Percentiles rank a stretch among this genome's conserved stretches.
These are phyloP conservation scores for Alloplasta piceator DNA, from an alignment of 2,888 invertebrate species.

Conservation along the genomic window DNA sequence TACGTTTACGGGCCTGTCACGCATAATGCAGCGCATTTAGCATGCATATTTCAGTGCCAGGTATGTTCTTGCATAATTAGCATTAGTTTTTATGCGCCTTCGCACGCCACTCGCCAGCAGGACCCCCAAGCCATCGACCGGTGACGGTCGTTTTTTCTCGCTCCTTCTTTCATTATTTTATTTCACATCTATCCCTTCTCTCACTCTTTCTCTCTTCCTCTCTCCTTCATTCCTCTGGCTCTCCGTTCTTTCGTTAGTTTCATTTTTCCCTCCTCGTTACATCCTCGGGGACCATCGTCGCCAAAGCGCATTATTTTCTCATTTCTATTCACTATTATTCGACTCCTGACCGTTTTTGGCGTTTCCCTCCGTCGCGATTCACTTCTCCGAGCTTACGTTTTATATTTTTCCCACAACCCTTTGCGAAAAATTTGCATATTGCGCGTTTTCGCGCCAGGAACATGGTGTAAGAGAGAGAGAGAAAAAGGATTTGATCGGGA, in stretches of 20 bases:
- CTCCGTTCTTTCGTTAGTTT: conserved; percentile 36
- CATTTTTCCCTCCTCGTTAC: conserved; percentile 52
- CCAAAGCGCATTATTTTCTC: conserved; percentile 55
- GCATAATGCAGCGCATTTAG: conserved; percentile 79
- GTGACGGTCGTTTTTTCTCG: conserved; percentile 63
- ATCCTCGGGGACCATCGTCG: conserved; percentile 58
- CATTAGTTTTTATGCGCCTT: conserved; percentile 76
- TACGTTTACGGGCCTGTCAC: conserved; percentile 76
- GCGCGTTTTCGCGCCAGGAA: conserved; percentile 18
- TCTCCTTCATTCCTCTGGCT: conserved; percentile 45
- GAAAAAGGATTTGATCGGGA: too few relatives aligned
- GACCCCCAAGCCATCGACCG: conserved; percentile 61
- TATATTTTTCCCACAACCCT: conserved; percentile 72
- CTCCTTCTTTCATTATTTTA: conserved; percentile 35
- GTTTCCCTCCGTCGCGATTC: conserved; percentile 43
- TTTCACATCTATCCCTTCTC: conserved; percentile 28
- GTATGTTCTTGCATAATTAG: conserved; percentile 81
- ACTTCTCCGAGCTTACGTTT: conserved; percentile 49
- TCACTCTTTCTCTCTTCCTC: conserved; percentile 67
- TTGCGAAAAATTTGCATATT: conserved; percentile 74
- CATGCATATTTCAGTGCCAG: conserved; percentile 79
- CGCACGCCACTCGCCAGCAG: conserved; percentile 62
- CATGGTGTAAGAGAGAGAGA: too few relatives aligned
- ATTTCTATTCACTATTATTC: conserved; percentile 65
- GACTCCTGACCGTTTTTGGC: conserved; percentile 61